phyloP scores from a whole-genome alignment of 1,140 invertebrate genomes.

The Brachionus asplanchnoidis region DNA sequence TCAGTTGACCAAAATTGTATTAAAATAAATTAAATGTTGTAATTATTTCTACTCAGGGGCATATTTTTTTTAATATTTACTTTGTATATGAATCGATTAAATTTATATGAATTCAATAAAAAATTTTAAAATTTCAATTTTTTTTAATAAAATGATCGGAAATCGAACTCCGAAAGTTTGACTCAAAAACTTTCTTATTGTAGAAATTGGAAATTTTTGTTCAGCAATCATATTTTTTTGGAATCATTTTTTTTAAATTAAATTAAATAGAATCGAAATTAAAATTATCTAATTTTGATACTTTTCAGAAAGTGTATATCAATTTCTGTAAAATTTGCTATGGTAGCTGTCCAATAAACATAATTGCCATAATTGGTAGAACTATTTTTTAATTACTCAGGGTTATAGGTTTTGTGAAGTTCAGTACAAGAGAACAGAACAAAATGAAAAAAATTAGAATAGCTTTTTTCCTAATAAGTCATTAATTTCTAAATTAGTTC shows the following conservation, averaged over 20 bases:
- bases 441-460: no score
- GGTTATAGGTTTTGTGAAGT: no score
- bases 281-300: no score
- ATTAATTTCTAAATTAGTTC: no score
- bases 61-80: background rate
- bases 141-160: background rate
- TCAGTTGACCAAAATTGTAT: constrained; percentile 58
- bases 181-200: background rate
- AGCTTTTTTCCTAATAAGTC: no score
- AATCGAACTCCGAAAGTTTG: background rate
- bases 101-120: background rate
- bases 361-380: no score
- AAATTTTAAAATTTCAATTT: background rate
- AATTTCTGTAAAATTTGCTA: background rate
- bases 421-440: no score
- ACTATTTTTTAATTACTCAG: no score
- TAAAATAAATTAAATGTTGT: background rate
- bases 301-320: background rate
- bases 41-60: background rate
- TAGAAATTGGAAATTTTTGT: background rate
- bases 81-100: background rate
- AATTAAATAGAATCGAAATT: no score
- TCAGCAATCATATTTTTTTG: background rate
- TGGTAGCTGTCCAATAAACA: no score
- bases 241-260: background rate